A percentile compares a stretch with the other conserved stretches of the same genome.
Evolutionary conservation across 2,113 vertebrate genomes (phyloP).

Genomic region (Trichechus manatus): DNA sequence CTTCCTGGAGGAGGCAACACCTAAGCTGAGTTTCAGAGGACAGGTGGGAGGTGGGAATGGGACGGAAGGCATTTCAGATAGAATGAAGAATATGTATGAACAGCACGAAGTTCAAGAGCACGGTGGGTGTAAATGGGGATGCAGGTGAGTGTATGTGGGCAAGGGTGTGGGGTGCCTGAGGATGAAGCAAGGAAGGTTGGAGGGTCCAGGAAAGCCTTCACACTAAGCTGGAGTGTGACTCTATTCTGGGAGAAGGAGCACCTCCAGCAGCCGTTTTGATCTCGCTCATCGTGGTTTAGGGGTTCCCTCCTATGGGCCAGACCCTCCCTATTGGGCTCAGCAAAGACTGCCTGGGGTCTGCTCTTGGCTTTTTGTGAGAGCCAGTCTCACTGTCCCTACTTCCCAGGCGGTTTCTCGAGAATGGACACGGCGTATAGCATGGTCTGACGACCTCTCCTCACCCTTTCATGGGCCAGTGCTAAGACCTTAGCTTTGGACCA

Average conservation of each 20-base stretch:
- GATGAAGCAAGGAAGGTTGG: background rate
- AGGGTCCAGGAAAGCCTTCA: background rate
- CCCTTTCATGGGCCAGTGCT: background rate
- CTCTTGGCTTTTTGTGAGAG: background rate
- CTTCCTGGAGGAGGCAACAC: background rate
- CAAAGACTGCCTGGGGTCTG: background rate
- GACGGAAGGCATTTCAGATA: background rate
- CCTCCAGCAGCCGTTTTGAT: background rate
- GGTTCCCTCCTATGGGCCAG: background rate
- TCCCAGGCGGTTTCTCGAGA: background rate
- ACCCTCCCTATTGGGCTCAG: accelerated
- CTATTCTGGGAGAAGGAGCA: background rate
- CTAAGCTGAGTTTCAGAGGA: background rate
- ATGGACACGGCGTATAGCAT: accelerated
- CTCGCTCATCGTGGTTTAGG: background rate
- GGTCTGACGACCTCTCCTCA: no score
- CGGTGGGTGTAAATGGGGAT: background rate
- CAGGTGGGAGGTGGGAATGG: no score
- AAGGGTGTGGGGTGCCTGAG: background rate
- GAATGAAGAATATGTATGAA: background rate
- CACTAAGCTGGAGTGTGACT: background rate
- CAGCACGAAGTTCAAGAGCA: background rate
- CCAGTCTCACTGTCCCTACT: background rate
- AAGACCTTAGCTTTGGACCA: background rate
- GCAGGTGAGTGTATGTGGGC: background rate